These are phyloP conservation scores for Eumerus sabulonum DNA, from an alignment of 2,888 invertebrate species.

Conservation along the genomic window DNA sequence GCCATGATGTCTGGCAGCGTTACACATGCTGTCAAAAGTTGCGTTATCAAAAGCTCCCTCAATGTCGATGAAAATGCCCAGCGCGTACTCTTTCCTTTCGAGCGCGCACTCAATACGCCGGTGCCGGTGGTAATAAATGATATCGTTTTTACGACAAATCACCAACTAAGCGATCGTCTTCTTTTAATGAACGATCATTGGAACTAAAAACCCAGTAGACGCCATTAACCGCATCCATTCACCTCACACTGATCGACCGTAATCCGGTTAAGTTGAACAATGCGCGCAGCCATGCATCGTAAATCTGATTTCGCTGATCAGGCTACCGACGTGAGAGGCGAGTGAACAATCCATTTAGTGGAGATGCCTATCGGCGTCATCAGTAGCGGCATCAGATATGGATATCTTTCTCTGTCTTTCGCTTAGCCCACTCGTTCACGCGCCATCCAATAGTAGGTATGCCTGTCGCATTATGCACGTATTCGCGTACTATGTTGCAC, in stretches of 20 bases:
- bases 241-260: constrained; percentile 9
- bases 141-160: too few relatives aligned
- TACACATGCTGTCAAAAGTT: too few relatives aligned
- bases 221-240: constrained; percentile 18
- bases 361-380: constrained; percentile 64
- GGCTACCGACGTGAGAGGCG: background rate
- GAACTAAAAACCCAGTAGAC: constrained; percentile 33
- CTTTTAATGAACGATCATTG: constrained; percentile 52
- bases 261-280: constrained; percentile 64
- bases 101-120: too few relatives aligned
- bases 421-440: constrained; percentile 45
- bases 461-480: constrained; percentile 41
- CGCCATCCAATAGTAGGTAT: constrained; percentile 53
- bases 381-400: constrained; percentile 30
- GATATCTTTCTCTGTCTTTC: constrained; percentile 38
- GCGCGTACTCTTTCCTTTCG: too few relatives aligned
- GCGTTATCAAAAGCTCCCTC: too few relatives aligned
- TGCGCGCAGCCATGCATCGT: constrained; percentile 29
- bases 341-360: constrained; percentile 46
- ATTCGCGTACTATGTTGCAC: constrained; percentile 49
- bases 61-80: too few relatives aligned
- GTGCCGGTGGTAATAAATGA: too few relatives aligned
- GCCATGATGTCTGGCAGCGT: too few relatives aligned
- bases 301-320: constrained; percentile 30
- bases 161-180: constrained; percentile 43